A percentile compares a stretch with the other conserved stretches of the same genome.
These are phyloP conservation scores for Paracentrotus lividus DNA, from an alignment of 53 echinoderm and acorn worm genomes.

Conservation along the genomic window DNA sequence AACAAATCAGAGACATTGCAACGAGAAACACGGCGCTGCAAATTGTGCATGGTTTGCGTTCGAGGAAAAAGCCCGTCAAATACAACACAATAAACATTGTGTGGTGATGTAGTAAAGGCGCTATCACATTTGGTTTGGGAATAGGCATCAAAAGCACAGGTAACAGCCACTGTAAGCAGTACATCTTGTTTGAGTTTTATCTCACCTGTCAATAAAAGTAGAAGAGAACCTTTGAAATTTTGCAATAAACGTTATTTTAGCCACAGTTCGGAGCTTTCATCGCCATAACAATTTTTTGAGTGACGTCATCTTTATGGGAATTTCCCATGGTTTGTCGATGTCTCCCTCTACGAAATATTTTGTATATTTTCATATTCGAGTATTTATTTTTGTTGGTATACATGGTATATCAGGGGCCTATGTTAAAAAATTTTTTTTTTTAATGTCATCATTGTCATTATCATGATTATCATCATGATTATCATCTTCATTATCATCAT, in stretches of 20 bases:
- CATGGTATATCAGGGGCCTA: no score
- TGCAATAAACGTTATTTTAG: neutral
- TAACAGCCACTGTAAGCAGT: conserved; percentile 97
- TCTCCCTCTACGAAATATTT: no score
- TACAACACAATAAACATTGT: conserved; percentile 99
- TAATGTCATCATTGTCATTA: neutral
- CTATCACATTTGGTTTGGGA: conserved; percentile 86
- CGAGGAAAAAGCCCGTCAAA: conserved; percentile 94
- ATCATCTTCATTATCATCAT: neutral
- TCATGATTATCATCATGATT: neutral
- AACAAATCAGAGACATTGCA: conserved; percentile 89
- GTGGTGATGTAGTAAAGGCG: conserved; percentile 93
- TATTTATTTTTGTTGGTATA: no score
- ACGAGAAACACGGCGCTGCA: conserved; percentile 95
- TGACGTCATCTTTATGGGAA: neutral
- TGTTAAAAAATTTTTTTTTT: no score
- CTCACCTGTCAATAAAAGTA: neutral
- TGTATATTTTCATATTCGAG: no score
- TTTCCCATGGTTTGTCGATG: neutral
- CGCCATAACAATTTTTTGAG: neutral
- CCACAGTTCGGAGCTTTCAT: neutral
- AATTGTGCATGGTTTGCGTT: conserved; percentile 97
- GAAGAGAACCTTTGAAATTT: neutral
- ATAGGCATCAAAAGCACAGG: conserved; percentile 97
- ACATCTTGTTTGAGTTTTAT: conserved; percentile 76